Conservation (phyloP, 1,140 invertebrate species). For the roundworm (Caenorhabditis elegans) region DNA sequence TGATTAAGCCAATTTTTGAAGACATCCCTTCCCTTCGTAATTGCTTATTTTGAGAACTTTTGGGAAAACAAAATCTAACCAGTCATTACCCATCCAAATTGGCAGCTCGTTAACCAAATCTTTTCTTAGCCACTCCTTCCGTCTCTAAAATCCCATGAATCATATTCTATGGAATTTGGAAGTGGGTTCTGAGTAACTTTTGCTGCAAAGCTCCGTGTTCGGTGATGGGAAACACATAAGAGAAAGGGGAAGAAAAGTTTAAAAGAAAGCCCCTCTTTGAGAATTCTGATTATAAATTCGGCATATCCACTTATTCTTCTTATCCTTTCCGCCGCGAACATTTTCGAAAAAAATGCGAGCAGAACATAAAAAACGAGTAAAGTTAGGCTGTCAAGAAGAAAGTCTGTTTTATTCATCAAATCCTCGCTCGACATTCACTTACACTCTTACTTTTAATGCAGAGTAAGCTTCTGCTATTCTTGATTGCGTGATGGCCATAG, state of each 20-base stretch:
- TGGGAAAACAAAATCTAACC: background rate
- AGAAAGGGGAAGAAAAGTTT: background rate
- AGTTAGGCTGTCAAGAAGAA: slow-evolving; percentile 10
- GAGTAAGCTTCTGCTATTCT: background rate
- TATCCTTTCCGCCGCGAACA: background rate
- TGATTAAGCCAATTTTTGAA: background rate
- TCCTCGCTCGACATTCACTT: background rate
- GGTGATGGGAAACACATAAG: background rate
- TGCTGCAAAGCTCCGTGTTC: background rate
- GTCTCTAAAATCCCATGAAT: background rate
- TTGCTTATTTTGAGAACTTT: background rate
- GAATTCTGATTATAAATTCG: background rate
- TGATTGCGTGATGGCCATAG: slow-evolving; percentile 2
- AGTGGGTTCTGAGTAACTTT: background rate
- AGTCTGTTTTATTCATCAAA: slow-evolving; percentile 37
- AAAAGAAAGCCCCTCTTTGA: background rate
- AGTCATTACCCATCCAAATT: background rate
- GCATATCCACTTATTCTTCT: background rate
- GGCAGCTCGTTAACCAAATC: background rate
- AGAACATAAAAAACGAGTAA: background rate
- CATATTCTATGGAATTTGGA: background rate
- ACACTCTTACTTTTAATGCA: background rate
- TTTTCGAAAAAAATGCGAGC: background rate
- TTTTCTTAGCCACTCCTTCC: no score
- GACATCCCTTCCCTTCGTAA: background rate